Conservation (phyloP, 2,888 invertebrate genomes). For the Leptothorax acervorum region DNA sequence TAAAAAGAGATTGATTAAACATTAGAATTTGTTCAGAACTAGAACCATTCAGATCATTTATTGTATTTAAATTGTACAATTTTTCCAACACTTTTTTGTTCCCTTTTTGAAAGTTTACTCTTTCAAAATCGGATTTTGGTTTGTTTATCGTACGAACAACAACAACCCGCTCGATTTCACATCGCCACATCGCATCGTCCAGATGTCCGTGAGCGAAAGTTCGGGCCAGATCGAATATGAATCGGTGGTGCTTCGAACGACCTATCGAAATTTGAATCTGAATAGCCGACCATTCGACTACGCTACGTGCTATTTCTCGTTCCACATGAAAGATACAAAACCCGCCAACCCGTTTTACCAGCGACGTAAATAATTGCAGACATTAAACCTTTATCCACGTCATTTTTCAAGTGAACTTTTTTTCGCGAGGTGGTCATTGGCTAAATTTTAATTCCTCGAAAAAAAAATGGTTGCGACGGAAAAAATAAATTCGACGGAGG, state of each 20-base stretch:
- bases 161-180: constrained; percentile 26
- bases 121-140: constrained; percentile 9
- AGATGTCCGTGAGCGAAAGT: constrained; percentile 31
- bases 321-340: constrained; percentile 29
- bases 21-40: neutral
- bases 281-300: constrained; percentile 36
- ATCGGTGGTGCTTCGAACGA: constrained; percentile 38
- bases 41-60: neutral
- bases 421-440: constrained; percentile 9
- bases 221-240: constrained; percentile 30
- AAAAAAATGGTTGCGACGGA: constrained; percentile 33
- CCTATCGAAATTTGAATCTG: constrained; percentile 56
- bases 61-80: neutral
- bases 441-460: constrained; percentile 44
- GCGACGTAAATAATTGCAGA: constrained; percentile 50
- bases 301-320: neutral
- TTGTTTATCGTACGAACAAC: constrained; percentile 23
- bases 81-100: neutral
- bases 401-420: constrained; percentile 46
- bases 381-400: constrained; percentile 52
- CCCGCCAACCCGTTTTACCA: constrained; percentile 40
- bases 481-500: constrained; percentile 30
- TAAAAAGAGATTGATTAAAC: neutral
- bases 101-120: neutral
- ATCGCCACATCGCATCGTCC: constrained; percentile 4